Conservation (phyloP, 23 tunicate species). For the Halocynthia roretzi region DNA sequence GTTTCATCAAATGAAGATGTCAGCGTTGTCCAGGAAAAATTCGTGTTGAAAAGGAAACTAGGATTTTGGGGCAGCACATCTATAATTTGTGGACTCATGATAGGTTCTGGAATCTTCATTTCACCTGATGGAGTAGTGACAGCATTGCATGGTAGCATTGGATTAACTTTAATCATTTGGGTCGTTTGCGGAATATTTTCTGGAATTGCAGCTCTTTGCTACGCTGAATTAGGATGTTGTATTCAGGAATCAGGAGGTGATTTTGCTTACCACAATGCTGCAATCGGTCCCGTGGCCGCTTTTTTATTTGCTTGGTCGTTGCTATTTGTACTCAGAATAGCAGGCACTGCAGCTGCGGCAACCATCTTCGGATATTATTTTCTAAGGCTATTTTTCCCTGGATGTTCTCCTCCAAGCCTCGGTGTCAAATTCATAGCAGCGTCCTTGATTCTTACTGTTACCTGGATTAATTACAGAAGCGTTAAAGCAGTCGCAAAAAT, state of each 20-base stretch:
- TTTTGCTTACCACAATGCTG: conserved; percentile 16
- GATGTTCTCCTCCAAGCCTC: conserved; percentile 14
- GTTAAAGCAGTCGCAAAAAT: conserved; percentile 16
- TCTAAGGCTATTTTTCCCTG: conserved; percentile 5
- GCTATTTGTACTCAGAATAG: background rate
- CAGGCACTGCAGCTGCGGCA: conserved; percentile 5
- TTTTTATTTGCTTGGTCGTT: conserved; percentile 5
- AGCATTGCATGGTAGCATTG: conserved; percentile 35
- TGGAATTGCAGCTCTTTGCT: too few species aligned
- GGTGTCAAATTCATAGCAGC: conserved; percentile 27
- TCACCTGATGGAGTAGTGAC: conserved; percentile 33
- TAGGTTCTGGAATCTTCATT: conserved; percentile 29
- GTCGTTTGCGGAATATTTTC: conserved; percentile 5
- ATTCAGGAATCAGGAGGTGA: conserved; percentile 10
- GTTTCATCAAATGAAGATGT: too few species aligned
- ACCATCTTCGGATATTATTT: conserved; percentile 31
- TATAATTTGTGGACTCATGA: background rate
- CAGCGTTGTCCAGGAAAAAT: too few species aligned
- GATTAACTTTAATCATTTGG: conserved; percentile 35
- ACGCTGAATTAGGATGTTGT: too few species aligned
- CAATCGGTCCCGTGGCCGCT: conserved; percentile 19
- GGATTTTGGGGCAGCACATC: too few species aligned
- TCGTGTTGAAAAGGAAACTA: too few species aligned
- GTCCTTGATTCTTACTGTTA: background rate
- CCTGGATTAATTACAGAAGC: conserved; percentile 26